Conservation (phyloP, 2,113 vertebrate genomes). For the Puntigrus tetrazona region DNA sequence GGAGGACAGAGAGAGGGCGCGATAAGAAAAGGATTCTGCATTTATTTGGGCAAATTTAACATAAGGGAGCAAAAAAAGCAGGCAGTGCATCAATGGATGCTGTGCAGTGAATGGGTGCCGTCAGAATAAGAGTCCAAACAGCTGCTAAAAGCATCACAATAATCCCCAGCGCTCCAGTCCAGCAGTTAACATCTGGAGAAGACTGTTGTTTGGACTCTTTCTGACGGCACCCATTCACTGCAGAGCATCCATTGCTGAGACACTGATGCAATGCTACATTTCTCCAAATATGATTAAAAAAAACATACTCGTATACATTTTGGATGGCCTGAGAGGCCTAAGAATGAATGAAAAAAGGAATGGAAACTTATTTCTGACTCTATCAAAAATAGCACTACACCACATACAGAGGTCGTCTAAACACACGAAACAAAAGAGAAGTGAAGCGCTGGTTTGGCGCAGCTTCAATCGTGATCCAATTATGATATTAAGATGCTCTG, state of each 20-base stretch:
- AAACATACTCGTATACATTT: neutral
- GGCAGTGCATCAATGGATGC: too few relatives aligned
- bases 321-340: too few relatives aligned
- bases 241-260: neutral
- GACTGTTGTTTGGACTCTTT: neutral
- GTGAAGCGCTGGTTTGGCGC: neutral
- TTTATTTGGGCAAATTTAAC: too few relatives aligned
- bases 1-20: constrained; percentile 10
- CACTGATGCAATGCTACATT: neutral
- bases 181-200: too few relatives aligned
- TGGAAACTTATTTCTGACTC: neutral
- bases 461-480: neutral
- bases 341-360: neutral
- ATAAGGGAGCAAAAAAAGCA: too few relatives aligned
- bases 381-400: neutral
- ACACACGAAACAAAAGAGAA: neutral
- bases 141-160: too few relatives aligned
- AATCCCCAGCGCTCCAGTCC: too few relatives aligned
- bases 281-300: neutral
- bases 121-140: too few relatives aligned
- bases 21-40: neutral
- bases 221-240: neutral
- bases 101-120: too few relatives aligned
- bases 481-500: neutral
- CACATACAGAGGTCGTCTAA: neutral